These are phyloP conservation scores for Nilaparvata lugens DNA, from an alignment of 1,140 invertebrate genomes.

Conservation along the genomic window DNA sequence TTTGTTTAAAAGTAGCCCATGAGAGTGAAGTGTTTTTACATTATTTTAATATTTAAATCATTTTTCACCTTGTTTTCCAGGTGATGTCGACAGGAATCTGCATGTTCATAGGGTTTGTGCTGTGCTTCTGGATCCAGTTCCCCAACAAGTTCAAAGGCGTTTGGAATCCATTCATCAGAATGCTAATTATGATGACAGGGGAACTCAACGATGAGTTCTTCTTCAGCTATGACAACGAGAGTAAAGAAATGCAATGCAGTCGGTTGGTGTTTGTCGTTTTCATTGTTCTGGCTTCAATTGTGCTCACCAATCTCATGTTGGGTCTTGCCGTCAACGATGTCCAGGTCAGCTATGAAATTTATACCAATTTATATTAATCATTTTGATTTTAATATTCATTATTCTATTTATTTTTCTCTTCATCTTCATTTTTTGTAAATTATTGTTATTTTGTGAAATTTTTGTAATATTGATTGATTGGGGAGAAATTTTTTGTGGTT, in stretches of 20 bases:
- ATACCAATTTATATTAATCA: constrained; percentile 15
- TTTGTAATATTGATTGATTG: neutral
- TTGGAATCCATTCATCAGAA: constrained; percentile 39
- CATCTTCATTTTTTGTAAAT: too few species aligned
- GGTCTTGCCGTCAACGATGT: constrained; percentile 37
- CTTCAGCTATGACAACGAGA: constrained; percentile 38
- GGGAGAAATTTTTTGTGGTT: neutral
- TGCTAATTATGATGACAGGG: constrained; percentile 47
- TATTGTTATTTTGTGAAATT: neutral
- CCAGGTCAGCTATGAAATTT: constrained; percentile 17
- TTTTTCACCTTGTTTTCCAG: too few species aligned
- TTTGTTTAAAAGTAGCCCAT: too few species aligned
- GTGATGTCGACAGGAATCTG: constrained; percentile 40
- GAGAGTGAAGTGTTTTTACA: neutral
- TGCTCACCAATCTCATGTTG: constrained; percentile 36
- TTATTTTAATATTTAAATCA: too few species aligned
- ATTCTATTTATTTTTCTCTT: neutral
- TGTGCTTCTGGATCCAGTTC: constrained; percentile 43
- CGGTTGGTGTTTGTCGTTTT: constrained; percentile 28
- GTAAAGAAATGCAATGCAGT: constrained; percentile 24
- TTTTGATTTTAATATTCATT: constrained; percentile 6
- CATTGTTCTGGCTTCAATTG: constrained; percentile 32
- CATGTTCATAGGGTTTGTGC: constrained; percentile 42
- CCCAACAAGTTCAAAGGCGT: constrained; percentile 35
- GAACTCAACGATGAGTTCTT: constrained; percentile 27